These are phyloP conservation scores for Bellardia bayeri DNA, from an alignment of 2,888 invertebrate genomes.

Conservation along the genomic window DNA sequence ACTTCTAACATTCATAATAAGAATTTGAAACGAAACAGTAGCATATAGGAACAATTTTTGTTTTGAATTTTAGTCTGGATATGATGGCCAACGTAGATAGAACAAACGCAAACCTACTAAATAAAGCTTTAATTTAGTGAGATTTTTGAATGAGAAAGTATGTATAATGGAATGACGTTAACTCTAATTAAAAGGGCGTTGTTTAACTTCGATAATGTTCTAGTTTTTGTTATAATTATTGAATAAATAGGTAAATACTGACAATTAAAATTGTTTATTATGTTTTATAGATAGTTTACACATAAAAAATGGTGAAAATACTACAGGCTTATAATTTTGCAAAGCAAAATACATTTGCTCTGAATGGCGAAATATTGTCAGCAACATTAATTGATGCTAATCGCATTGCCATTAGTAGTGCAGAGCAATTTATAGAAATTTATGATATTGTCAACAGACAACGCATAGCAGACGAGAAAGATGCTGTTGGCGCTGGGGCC, in stretches of 20 bases:
- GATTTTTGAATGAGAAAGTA: conserved; percentile 32
- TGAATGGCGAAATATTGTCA: conserved; percentile 82
- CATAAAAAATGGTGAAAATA: conserved; percentile 82
- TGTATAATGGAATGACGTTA: conserved; percentile 50
- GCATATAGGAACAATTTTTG: conserved; percentile 2
- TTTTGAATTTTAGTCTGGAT: conserved; percentile 43
- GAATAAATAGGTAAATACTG: not conserved
- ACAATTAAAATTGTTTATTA: not conserved
- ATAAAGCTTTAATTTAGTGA: conserved; percentile 22
- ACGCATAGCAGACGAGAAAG: conserved; percentile 56
- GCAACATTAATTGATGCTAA: conserved; percentile 81
- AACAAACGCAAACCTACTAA: conserved; percentile 10
- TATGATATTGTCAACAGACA: conserved; percentile 80
- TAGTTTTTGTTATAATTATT: not conserved
- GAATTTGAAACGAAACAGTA: conserved; percentile 21
- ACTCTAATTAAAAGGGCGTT: conserved; percentile 56
- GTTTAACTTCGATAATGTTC: conserved; percentile 23
- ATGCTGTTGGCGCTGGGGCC: not conserved
- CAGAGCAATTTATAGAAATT: conserved; percentile 83
- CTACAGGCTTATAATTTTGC: conserved; percentile 83
- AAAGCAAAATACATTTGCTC: conserved; percentile 82
- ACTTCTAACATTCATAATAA: conserved; percentile 36
- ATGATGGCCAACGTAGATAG: conserved; percentile 52
- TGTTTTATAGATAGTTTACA: conserved; percentile 38
- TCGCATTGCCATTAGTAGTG: conserved; percentile 83